phyloP scores from a whole-genome alignment of 1,140 invertebrate genomes.

The Adoxophyes honmai region DNA sequence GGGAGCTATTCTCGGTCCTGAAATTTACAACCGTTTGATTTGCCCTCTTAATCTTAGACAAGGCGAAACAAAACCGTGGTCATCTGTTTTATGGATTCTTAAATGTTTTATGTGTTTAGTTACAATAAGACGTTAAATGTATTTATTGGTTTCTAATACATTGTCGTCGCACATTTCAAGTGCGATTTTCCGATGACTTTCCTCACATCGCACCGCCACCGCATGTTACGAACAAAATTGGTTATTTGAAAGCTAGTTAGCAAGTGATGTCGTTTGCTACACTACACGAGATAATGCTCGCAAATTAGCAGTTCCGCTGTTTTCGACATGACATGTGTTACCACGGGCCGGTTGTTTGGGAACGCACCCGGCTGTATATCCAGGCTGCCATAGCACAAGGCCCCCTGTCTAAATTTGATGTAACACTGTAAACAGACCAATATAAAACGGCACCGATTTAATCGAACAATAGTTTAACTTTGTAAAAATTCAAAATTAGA shows the following conservation, averaged over 20 bases:
- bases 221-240: neutral
- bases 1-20: slow-evolving; percentile 41
- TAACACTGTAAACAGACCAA: slow-evolving; percentile 15
- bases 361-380: slow-evolving; percentile 3
- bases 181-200: neutral
- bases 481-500: neutral
- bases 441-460: neutral
- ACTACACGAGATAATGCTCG: neutral
- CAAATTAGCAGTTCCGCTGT: neutral
- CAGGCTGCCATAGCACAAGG: slow-evolving; percentile 3
- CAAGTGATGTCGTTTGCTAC: too few relatives aligned
- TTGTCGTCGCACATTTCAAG: neutral
- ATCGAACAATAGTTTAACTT: slow-evolving; percentile 5
- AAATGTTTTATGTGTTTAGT: slow-evolving; percentile 24
- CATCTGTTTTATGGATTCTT: slow-evolving; percentile 43
- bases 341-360: neutral
- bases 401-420: slow-evolving; percentile 12
- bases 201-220: too few relatives aligned
- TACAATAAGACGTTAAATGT: slow-evolving; percentile 9
- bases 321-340: neutral
- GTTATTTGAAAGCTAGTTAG: neutral
- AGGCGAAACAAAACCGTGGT: slow-evolving; percentile 45
- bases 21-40: slow-evolving; percentile 70
- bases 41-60: slow-evolving; percentile 61
- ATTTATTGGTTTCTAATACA: slow-evolving; percentile 7